Conservation (phyloP, 1,140 invertebrate species). For the Choristoneura fumiferana region DNA sequence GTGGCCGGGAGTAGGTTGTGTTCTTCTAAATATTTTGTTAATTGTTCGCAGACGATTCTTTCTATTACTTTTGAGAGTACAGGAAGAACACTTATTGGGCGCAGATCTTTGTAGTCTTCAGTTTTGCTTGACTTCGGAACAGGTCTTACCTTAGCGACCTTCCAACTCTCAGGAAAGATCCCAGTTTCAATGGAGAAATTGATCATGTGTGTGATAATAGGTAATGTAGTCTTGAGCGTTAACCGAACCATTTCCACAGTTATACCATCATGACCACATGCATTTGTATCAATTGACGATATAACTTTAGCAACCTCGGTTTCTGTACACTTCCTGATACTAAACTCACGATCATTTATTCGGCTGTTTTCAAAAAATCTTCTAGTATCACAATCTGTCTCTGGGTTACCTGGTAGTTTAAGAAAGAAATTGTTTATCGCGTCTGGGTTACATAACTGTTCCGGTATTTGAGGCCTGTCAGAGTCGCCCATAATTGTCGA, state of each 20-base stretch:
- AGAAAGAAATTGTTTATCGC: constrained; percentile 12
- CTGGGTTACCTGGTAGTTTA: neutral
- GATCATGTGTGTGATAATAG: too few species aligned
- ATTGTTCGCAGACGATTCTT: constrained; percentile 26
- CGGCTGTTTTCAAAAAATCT: neutral
- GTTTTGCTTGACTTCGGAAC: too few species aligned
- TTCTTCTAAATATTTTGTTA: constrained; percentile 18
- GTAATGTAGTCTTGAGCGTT: constrained; percentile 1
- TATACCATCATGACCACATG: too few species aligned
- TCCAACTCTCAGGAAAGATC: constrained; percentile 22
- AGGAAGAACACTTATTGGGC: constrained; percentile 30
- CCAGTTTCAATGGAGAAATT: too few species aligned
- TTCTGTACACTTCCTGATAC: neutral
- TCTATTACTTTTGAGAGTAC: too few species aligned
- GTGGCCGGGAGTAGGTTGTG: constrained; percentile 25
- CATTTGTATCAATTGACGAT: neutral
- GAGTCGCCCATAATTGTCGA: neutral
- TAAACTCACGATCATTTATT: neutral
- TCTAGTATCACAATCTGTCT: neutral
- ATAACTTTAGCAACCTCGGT: constrained; percentile 1
- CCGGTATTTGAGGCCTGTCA: neutral
- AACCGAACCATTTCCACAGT: neutral
- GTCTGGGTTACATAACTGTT: constrained; percentile 9
- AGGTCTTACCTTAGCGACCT: constrained; percentile 25
- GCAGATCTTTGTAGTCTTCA: constrained; percentile 24